A percentile compares a stretch with the other conserved stretches of the same genome.
Conservation (phyloP, 2,797 vertebrate species). For the Alectoris magna region DNA sequence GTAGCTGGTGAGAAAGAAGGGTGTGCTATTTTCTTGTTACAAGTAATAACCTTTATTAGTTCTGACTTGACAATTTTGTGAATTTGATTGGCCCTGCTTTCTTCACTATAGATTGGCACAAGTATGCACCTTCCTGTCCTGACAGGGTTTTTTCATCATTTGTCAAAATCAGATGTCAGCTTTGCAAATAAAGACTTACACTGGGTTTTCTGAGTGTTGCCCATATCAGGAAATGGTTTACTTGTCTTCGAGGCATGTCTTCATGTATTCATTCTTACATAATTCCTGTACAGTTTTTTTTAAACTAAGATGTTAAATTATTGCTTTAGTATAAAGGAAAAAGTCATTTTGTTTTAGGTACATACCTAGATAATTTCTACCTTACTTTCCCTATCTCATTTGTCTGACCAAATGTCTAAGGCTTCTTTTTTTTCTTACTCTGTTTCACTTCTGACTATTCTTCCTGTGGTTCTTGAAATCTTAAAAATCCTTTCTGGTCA, state of each 20-base stretch:
- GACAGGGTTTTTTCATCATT: neutral
- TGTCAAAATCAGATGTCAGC: neutral
- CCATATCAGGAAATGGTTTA: neutral
- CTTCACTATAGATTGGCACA: neutral
- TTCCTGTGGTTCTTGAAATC: neutral
- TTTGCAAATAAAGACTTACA: neutral
- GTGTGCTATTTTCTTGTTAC: neutral
- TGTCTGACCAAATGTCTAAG: neutral
- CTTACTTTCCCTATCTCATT: neutral
- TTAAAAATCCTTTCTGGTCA: neutral
- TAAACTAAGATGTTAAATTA: neutral
- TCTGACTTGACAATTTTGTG: neutral
- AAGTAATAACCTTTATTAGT: neutral
- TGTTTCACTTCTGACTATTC: neutral
- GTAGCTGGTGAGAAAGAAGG: neutral
- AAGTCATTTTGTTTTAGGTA: neutral
- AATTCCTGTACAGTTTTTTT: neutral
- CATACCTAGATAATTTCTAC: neutral
- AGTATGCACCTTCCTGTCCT: neutral
- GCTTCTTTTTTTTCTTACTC: neutral
- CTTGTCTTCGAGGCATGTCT: neutral
- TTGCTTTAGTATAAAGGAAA: neutral
- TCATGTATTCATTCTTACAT: neutral
- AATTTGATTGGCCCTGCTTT: neutral
- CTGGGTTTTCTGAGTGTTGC: neutral